Conservation (phyloP, 2,113 vertebrate species). For the Burhinus oedicnemus region DNA sequence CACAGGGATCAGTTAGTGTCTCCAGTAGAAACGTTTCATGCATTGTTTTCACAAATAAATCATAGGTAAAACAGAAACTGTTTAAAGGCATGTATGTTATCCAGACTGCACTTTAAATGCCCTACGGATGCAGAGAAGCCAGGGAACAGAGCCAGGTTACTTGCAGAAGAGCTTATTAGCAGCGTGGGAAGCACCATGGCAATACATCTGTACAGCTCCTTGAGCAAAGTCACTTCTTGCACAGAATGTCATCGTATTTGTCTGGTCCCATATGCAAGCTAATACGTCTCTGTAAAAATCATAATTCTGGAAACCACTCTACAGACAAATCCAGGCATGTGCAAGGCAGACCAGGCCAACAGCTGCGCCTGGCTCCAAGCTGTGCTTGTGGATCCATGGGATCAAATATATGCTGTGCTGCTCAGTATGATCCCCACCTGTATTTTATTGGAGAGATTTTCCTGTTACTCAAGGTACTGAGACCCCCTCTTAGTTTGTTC, state of each 20-base stretch:
- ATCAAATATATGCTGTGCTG: background rate
- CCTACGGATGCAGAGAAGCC: background rate
- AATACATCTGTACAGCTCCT: background rate
- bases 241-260: background rate
- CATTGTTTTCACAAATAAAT: background rate
- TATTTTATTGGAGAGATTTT: background rate
- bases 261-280: background rate
- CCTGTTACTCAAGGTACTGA: background rate
- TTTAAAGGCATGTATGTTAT: background rate
- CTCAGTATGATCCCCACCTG: background rate
- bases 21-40: background rate
- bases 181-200: background rate
- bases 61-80: background rate
- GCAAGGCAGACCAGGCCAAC: background rate
- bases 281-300: background rate
- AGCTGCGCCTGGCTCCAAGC: background rate
- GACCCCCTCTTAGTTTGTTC: background rate
- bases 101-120: background rate
- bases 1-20: background rate
- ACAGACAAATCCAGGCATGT: background rate
- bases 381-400: background rate
- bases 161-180: background rate
- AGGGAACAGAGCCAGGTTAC: background rate
- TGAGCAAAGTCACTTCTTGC: background rate
- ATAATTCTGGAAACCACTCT: accelerated